Evolutionary conservation across 2,888 invertebrate species (phyloP), one percentile per base, ranked within the genome.

Genomic region (Agrotis ipsilon): DNA sequence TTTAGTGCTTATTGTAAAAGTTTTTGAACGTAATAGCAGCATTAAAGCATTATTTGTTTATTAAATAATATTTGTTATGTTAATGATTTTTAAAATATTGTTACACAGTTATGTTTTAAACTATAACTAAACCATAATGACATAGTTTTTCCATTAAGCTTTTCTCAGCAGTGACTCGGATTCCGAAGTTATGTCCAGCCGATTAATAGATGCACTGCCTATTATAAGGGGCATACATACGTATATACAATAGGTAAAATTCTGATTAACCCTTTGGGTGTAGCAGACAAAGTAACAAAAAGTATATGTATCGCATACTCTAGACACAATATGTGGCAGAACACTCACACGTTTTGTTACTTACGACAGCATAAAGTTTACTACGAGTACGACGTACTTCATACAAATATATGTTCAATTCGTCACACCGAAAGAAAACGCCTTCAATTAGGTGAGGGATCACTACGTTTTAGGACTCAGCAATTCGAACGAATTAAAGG

Each of bases 371-470:
- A 24, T 61, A 49, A 55, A 74, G n/a, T 80, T 67, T 19, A 55
- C 59, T 43, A 46, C 45, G 11, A 46, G 14, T 5, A 4, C 45
- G 16, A 5, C 27, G 24, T 43, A 45, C 63, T 51, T 64, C 18
- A 51, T 52, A 39, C 57, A 70, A 74, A 67, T 69, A 58, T 54
- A 65, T 45, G 49, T 27, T 48, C 52, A 70, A 72, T 62, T 64
- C 54, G 19, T 68, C 52, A 54, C 62, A 68, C 27, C 49, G n/a
- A 52, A 48, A 24, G 58, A 63, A 63, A 57, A 63, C 16, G 27
- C 68, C 52, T 68, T 68, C 58, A 63, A 76, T 70, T 57, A 65
- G 52, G 61, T 62, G 64, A 62, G 21, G 27, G 52, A 62, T 49
- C 43, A 24, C 18, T 60, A 19, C 18, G 32, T 55, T 65, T 46